These are phyloP conservation scores for Mylabris sibirica DNA, from an alignment of 2,888 invertebrate genomes.

Conservation along the genomic window DNA sequence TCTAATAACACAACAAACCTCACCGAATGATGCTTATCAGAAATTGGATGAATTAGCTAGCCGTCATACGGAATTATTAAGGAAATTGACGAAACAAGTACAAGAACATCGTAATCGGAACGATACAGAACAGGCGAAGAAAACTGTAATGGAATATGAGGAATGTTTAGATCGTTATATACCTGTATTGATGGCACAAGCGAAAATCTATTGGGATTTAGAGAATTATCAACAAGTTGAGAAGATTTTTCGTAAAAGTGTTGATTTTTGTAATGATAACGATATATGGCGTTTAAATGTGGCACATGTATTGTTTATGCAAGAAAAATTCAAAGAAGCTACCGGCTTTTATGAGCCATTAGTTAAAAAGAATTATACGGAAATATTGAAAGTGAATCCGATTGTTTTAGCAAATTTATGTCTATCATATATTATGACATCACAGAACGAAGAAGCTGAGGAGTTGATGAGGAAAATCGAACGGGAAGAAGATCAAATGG, in stretches of 20 bases:
- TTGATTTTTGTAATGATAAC: constrained; percentile 97
- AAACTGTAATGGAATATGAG: constrained; percentile 73
- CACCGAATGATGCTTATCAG: constrained; percentile 93
- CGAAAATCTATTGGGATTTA: constrained; percentile 98
- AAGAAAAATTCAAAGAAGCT: constrained; percentile 98
- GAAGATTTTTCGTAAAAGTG: constrained; percentile 94
- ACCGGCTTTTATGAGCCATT: constrained; percentile 98
- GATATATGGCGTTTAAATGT: constrained; percentile 98
- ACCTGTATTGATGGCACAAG: constrained; percentile 99
- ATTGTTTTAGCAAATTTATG: constrained; percentile 98
- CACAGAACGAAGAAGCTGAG: constrained; percentile 98
- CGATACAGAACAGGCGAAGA: constrained; percentile 88
- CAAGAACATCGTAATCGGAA: constrained; percentile 86
- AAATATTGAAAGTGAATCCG: constrained; percentile 87
- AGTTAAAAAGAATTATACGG: constrained; percentile 92
- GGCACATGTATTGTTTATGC: constrained; percentile 99
- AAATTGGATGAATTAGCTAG: constrained; percentile 95
- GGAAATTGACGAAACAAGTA: constrained; percentile 92
- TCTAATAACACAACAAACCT: constrained; percentile 95
- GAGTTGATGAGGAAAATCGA: constrained; percentile 98
- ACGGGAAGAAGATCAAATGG: constrained; percentile 93
- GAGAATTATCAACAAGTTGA: constrained; percentile 96
- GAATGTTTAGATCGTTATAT: constrained; percentile 73
- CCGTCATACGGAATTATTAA: constrained; percentile 85
- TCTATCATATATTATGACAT: constrained; percentile 99